phyloP scores from a whole-genome alignment of 1,140 invertebrate species.

The Plectrocnemia conspersa region DNA sequence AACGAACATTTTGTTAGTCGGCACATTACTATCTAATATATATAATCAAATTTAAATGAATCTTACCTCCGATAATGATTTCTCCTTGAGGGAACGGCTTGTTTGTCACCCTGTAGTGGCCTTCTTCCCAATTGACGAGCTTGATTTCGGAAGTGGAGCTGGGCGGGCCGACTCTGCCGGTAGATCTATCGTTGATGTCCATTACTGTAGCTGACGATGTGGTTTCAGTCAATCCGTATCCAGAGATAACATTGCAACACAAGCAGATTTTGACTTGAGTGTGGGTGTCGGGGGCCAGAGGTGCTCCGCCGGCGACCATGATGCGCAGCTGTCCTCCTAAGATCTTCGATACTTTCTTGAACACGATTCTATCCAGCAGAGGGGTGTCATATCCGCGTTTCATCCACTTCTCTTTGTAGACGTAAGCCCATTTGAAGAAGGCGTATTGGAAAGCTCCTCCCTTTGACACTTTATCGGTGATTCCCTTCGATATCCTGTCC shows the following conservation, averaged over 20 bases:
- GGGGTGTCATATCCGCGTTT: slow-evolving; percentile 80
- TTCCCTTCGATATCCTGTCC: slow-evolving; percentile 92
- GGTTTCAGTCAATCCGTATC: slow-evolving; percentile 97
- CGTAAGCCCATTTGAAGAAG: slow-evolving; percentile 86
- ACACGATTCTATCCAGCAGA: slow-evolving; percentile 63
- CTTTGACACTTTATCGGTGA: slow-evolving; percentile 84
- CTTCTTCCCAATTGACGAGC: slow-evolving; percentile 93
- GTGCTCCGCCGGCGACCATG: slow-evolving; percentile 90
- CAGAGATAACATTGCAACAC: slow-evolving; percentile 85
- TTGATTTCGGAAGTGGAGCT: slow-evolving; percentile 80
- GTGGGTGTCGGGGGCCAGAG: slow-evolving; percentile 92
- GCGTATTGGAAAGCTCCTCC: slow-evolving; percentile 69
- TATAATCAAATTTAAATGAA: too few relatives aligned
- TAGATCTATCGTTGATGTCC: slow-evolving; percentile 58
- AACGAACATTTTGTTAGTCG: not conserved
- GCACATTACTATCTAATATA: too few relatives aligned
- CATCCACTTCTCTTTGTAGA: slow-evolving; percentile 85
- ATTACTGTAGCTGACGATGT: slow-evolving; percentile 88
- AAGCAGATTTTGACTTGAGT: slow-evolving; percentile 90
- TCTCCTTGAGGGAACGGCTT: slow-evolving; percentile 88
- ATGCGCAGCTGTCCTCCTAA: slow-evolving; percentile 84
- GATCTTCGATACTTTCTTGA: slow-evolving; percentile 61
- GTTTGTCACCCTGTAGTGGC: slow-evolving; percentile 84
- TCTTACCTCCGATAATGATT: slow-evolving; percentile 71
- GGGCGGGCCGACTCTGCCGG: slow-evolving; percentile 86